Base-by-base conservation (phyloP, 1,140 invertebrate genomes). In the Heliconius hewitsoni region DNA sequence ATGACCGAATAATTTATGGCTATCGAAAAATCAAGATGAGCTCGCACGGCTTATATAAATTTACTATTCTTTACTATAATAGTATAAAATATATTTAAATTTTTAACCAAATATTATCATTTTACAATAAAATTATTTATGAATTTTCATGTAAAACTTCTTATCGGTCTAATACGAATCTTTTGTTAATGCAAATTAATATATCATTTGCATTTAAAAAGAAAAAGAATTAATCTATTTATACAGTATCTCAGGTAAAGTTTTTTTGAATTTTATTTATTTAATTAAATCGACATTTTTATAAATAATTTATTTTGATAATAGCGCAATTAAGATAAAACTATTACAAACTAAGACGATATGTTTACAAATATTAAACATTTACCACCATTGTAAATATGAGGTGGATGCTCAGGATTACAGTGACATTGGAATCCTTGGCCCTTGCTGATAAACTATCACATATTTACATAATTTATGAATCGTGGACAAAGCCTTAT, bases 21-120 rank as follows among this genome's bases (percentile, higher is more conserved):
- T 8, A 46, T 73, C 72, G 72, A 50, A 73, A 46, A 50, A 46
- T 30, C 42, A 73, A 73, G 39, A 73, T 73, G 72, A 73, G 37
- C 72, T n/a, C n/a, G 27, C 39, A 19, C 46, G 39, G 27, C 11
- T 50, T 66, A 66, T 66, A 66, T 66, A 66, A 66, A 66, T 27
- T 66, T 0, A 66, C 11, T n/a, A 9, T 39, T 72, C 0, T n/a
- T 39, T 39, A 8, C 70, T 71, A 71, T 39, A 4, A 0, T 13
- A 66, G 5, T 37, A 8, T 52, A 52, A 8, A 52, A 6, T 19
- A 30, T 30, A 30, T 30, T 30, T 30, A 23, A 23, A 23, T 23
- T 23, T 23, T 23, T 23, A 23, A 23, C 23, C 9, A 42, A 42
- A 57, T 16, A 16, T 57, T n/a, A 57, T n/a, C n/a, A 57, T 5